Percentiles rank a stretch among this genome's conserved stretches.
These are phyloP conservation scores for Colius striatus DNA, from an alignment of 2,113 vertebrate genomes.

Conservation along the genomic window DNA sequence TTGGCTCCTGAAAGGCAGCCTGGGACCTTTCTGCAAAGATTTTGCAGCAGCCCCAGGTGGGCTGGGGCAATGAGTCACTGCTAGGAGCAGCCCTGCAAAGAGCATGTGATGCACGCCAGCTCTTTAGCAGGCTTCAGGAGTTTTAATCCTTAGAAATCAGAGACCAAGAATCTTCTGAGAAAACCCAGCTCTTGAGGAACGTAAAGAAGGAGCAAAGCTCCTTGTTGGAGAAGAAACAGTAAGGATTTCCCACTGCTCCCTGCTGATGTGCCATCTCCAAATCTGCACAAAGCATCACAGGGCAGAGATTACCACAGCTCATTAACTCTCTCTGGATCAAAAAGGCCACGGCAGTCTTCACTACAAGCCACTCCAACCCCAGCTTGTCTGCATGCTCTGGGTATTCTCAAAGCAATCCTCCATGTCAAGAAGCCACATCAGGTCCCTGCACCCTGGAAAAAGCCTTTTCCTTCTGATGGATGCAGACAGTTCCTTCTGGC, in stretches of 20 bases:
- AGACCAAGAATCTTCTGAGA: neutral
- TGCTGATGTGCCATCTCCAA: neutral
- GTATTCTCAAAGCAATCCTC: neutral
- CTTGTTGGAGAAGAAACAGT: neutral
- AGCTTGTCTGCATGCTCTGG: neutral
- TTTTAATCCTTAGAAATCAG: neutral
- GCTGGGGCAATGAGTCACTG: slow-evolving; percentile 24
- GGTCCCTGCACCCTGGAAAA: neutral
- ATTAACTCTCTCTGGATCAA: neutral
- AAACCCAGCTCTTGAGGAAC: neutral
- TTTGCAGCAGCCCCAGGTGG: slow-evolving; percentile 43
- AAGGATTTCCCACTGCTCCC: neutral
- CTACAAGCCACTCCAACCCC: neutral
- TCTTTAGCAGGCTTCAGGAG: neutral
- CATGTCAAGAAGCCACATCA: neutral
- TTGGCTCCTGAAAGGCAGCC: neutral
- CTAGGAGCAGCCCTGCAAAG: neutral
- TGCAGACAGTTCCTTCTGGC: neutral
- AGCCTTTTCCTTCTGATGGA: neutral
- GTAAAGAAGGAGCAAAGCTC: neutral
- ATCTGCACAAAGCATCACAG: rapidly evolving
- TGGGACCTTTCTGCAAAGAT: neutral
- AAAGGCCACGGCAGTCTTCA: neutral
- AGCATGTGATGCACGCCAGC: neutral
- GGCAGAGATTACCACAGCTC: neutral